phyloP scores from a whole-genome alignment of 23 tunicate species.

The Halocynthia roretzi region DNA sequence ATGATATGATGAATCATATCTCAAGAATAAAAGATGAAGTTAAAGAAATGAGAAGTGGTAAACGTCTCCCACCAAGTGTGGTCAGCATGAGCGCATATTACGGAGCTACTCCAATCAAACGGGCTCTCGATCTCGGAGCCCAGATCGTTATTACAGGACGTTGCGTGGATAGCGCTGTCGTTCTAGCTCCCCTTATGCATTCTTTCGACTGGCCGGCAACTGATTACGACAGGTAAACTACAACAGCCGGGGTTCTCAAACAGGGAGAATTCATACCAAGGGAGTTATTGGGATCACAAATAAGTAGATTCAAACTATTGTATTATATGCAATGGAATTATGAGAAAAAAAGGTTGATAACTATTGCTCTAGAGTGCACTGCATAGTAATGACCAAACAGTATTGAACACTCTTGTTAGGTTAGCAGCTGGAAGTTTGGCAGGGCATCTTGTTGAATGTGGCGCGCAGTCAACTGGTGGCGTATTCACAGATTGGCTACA shows the following conservation, averaged over 20 bases:
- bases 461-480: constrained; percentile 96
- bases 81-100: constrained; percentile 96
- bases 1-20: constrained; percentile 48
- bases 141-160: constrained; percentile 91
- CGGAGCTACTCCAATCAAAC: constrained; percentile 71
- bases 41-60: constrained; percentile 38
- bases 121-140: constrained; percentile 80
- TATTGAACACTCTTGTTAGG: not conserved
- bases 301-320: no score
- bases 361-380: no score
- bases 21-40: constrained; percentile 11
- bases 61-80: constrained; percentile 36
- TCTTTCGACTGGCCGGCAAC: constrained; percentile 54
- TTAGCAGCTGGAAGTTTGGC: constrained; percentile 90
- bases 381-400: no score
- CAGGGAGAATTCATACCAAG: no score
- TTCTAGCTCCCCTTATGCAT: constrained; percentile 90
- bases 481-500: constrained; percentile 87
- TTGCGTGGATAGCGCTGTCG: constrained; percentile 89
- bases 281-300: no score
- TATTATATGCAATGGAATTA: no score
- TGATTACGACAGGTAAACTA: constrained; percentile 80
- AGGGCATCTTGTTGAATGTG: constrained; percentile 94
- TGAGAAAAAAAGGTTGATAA: no score
- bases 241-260: no score